Evolutionary conservation across 2,888 invertebrate genomes (phyloP).

Genomic region (Drosophila prostipennis): DNA sequence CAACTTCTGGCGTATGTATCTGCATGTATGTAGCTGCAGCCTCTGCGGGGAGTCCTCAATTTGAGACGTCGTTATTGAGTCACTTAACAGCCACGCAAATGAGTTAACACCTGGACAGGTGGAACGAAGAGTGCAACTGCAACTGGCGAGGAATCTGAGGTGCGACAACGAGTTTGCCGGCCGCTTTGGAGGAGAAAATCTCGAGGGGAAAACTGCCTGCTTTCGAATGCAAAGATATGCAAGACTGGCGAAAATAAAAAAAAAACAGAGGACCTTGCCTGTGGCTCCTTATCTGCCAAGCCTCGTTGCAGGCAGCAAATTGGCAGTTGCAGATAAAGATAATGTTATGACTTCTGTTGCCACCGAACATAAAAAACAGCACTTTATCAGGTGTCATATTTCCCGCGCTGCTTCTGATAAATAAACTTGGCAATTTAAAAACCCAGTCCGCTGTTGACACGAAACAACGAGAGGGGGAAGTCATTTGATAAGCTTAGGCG

Average conservation of each 20-base stretch:
- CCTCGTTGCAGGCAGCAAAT: conserved; percentile 65
- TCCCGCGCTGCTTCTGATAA: conserved; percentile 53
- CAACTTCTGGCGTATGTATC: conserved; percentile 13
- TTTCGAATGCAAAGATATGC: conserved; percentile 75
- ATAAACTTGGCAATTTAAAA: conserved; percentile 70
- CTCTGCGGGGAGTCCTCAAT: conserved; percentile 70
- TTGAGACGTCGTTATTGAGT: conserved; percentile 75
- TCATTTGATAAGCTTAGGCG: conserved; percentile 38
- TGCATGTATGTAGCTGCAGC: conserved; percentile 16
- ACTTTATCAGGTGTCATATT: conserved; percentile 78
- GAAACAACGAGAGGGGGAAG: conserved; percentile 44
- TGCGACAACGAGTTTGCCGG: conserved; percentile 27
- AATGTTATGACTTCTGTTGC: conserved; percentile 65
- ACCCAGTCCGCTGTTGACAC: conserved; percentile 13
- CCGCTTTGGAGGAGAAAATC: not conserved
- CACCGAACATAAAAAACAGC: conserved; percentile 57
- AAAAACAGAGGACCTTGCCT: not conserved
- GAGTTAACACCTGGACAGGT: conserved; percentile 74
- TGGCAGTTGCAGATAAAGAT: conserved; percentile 79
- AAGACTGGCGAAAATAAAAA: conserved; percentile 27
- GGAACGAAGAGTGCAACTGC: conserved; percentile 4
- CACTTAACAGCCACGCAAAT: conserved; percentile 74
- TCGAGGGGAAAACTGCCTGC: conserved; percentile 15
- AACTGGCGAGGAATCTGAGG: not conserved
- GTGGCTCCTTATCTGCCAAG: conserved; percentile 54